Percentiles rank a stretch among this genome's conserved stretches.
Conservation (phyloP, 2,113 vertebrate species). For the Aphyosemion australe region DNA sequence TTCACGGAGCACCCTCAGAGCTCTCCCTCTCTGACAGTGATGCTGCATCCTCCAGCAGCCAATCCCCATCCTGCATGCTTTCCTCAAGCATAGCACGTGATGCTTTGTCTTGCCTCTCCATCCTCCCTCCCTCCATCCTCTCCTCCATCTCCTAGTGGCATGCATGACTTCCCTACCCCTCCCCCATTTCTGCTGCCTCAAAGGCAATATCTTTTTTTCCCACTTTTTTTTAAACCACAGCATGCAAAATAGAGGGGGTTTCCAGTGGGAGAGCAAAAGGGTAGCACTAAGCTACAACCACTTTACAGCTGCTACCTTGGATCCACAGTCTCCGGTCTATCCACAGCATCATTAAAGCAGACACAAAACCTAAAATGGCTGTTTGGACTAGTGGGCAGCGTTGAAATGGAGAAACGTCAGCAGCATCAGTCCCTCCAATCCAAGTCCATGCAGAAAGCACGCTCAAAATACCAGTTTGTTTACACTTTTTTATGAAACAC, state of each 20-base stretch:
- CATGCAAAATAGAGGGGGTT: slow-evolving; percentile 63
- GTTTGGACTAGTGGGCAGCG: slow-evolving; percentile 51
- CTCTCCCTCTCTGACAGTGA: slow-evolving; percentile 70
- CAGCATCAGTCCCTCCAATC: slow-evolving; percentile 23
- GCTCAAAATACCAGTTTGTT: background rate
- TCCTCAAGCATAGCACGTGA: slow-evolving; percentile 66
- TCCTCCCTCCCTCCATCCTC: slow-evolving; percentile 35
- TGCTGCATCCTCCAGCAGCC: slow-evolving; percentile 60
- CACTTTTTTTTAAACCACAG: slow-evolving; percentile 51
- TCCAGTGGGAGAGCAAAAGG: slow-evolving; percentile 48
- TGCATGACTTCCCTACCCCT: slow-evolving; percentile 61
- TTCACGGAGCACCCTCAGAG: slow-evolving; percentile 58
- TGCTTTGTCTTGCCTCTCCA: slow-evolving; percentile 60
- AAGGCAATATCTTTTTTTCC: slow-evolving; percentile 53
- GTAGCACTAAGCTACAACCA: slow-evolving; percentile 25
- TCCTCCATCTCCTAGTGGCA: slow-evolving; percentile 49
- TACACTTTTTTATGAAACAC: background rate
- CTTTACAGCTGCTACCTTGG: slow-evolving; percentile 6
- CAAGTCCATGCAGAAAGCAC: slow-evolving; percentile 25
- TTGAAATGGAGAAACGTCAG: slow-evolving; percentile 32
- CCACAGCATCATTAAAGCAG: background rate
- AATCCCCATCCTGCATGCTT: slow-evolving; percentile 64
- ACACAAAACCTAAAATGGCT: slow-evolving; percentile 74
- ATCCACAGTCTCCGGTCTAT: background rate
- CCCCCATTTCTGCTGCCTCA: slow-evolving; percentile 76